Evolutionary conservation across 2,888 invertebrate genomes (phyloP).

Genomic region (Arge pagana): DNA sequence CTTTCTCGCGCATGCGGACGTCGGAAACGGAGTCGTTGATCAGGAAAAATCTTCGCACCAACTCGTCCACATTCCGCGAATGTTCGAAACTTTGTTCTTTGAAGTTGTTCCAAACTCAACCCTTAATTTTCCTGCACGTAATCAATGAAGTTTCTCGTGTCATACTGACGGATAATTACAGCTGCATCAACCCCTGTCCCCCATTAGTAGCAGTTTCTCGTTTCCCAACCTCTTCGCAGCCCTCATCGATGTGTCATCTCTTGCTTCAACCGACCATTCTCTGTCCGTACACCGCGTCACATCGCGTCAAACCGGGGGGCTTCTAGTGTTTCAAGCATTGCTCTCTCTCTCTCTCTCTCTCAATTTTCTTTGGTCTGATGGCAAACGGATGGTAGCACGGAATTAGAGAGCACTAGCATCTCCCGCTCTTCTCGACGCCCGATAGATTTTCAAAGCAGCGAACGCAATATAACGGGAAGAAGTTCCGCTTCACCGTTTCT

Average conservation of each 20-base stretch:
- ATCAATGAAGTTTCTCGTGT: constrained; percentile 13
- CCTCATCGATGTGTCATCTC: too few species aligned
- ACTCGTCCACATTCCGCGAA: too few species aligned
- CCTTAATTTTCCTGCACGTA: too few species aligned
- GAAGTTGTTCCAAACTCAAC: too few species aligned
- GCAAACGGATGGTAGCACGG: too few species aligned
- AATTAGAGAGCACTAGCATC: background rate
- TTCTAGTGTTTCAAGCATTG: constrained; percentile 44
- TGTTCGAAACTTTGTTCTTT: too few species aligned
- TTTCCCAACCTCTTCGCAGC: background rate
- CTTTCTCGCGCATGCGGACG: too few species aligned
- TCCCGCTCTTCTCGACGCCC: background rate
- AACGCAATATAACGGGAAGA: constrained; percentile 5
- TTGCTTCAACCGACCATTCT: background rate
- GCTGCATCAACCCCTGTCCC: constrained; percentile 1
- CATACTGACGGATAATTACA: constrained; percentile 4
- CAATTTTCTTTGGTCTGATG: too few species aligned
- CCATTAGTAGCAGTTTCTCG: background rate
- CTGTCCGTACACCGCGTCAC: background rate
- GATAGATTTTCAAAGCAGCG: constrained; percentile 1
- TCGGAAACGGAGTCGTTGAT: too few species aligned
- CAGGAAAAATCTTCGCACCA: too few species aligned
- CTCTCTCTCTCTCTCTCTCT: constrained; percentile 26
- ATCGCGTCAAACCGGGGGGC: constrained; percentile 17
- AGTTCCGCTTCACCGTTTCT: background rate